Percentiles rank a stretch among this genome's conserved stretches.
Evolutionary conservation across 2,797 vertebrate genomes (phyloP).

Genomic region (Acrossocheilus fasciatus): DNA sequence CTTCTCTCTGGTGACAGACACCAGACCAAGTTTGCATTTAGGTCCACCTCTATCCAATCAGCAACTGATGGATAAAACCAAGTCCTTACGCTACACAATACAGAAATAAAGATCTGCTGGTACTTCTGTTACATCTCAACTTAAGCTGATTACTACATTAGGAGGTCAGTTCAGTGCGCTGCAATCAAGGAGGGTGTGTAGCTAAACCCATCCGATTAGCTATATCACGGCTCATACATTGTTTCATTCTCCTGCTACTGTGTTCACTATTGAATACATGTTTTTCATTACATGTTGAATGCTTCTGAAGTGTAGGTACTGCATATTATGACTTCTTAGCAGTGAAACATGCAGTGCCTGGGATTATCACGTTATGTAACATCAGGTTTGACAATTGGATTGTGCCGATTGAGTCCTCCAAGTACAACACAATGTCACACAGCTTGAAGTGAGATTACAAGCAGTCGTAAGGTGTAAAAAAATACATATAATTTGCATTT

Average conservation of each 20-base stretch:
- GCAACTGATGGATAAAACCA: not conserved
- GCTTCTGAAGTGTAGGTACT: constrained; percentile 22
- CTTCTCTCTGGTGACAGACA: not conserved
- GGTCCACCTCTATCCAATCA: not conserved
- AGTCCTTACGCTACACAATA: not conserved
- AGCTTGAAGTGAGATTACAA: constrained; percentile 11
- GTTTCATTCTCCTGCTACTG: not conserved
- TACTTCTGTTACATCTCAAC: not conserved
- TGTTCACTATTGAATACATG: not conserved
- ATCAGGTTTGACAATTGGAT: constrained; percentile 40
- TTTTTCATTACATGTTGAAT: not conserved
- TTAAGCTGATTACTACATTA: constrained; percentile 33
- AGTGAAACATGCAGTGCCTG: constrained; percentile 19
- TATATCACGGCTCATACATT: not conserved
- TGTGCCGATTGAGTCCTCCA: constrained; percentile 16
- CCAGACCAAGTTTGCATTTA: not conserved
- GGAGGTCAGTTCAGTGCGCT: constrained; percentile 24
- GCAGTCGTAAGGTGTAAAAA: constrained; percentile 17
- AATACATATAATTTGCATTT: not conserved
- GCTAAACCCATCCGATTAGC: not conserved
- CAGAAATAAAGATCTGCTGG: constrained; percentile 1
- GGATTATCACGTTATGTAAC: constrained; percentile 68
- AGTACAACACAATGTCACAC: constrained; percentile 26
- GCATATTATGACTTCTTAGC: constrained; percentile 4
- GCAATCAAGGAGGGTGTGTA: not conserved